A percentile compares a stretch with the other conserved stretches of the same genome.
These are phyloP conservation scores for Euura lappo DNA, from an alignment of 1,140 invertebrate species.

Conservation along the genomic window DNA sequence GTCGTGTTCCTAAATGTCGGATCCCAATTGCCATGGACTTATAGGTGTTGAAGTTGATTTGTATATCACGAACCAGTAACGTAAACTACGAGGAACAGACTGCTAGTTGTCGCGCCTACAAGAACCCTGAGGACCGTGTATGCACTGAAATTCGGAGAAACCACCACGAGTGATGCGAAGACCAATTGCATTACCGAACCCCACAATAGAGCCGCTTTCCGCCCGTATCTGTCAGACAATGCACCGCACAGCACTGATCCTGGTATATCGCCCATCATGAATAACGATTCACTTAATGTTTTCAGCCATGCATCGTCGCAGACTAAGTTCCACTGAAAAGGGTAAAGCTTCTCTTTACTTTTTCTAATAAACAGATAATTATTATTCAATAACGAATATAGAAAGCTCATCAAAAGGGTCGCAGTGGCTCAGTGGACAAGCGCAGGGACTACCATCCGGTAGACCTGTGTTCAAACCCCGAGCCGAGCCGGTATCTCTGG, in stretches of 20 bases:
- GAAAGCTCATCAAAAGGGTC: too few species aligned
- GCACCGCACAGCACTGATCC: conserved; percentile 83
- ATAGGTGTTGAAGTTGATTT: too few species aligned
- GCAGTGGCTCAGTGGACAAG: too few species aligned
- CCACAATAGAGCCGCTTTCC: conserved; percentile 76
- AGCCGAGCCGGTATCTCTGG: too few species aligned
- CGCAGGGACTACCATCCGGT: too few species aligned
- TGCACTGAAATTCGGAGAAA: conserved; percentile 72
- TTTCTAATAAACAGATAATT: too few species aligned
- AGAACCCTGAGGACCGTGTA: conserved; percentile 72
- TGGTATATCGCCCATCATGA: conserved; percentile 83
- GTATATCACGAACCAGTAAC: conserved; percentile 66
- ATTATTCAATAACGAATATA: too few species aligned
- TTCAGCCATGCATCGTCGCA: conserved; percentile 72
- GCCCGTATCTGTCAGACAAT: conserved; percentile 79
- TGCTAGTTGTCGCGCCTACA: conserved; percentile 77
- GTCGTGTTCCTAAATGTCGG: too few species aligned
- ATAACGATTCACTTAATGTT: conserved; percentile 76
- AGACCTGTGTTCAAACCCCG: too few species aligned
- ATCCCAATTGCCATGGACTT: too few species aligned
- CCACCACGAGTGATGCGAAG: conserved; percentile 68
- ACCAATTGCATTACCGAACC: conserved; percentile 73
- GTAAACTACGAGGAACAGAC: conserved; percentile 79
- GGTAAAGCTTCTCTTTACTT: background rate
- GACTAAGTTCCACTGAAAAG: conserved; percentile 77